Conservation (phyloP, 2,113 vertebrate genomes). For the Thomomys bottae region DNA sequence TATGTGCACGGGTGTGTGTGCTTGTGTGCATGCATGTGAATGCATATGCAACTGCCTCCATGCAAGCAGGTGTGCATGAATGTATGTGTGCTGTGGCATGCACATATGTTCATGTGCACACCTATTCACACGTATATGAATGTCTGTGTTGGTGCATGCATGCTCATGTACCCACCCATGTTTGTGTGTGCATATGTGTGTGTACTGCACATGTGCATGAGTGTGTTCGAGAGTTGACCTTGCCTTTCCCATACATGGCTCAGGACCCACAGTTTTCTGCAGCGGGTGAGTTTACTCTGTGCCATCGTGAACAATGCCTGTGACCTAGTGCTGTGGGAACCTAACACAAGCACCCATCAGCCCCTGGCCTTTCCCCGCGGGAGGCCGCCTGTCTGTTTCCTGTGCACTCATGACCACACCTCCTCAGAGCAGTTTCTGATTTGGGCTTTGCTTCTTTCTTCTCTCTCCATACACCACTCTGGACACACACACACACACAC, state of each 20-base stretch:
- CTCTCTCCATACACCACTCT: rapidly evolving
- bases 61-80: too few species aligned
- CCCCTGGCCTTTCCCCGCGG: too few species aligned
- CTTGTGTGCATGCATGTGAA: too few species aligned
- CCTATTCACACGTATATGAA: too few species aligned
- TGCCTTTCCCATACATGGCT: rapidly evolving
- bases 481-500: neutral
- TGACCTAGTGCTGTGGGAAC: rapidly evolving
- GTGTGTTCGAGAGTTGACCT: rapidly evolving
- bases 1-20: rapidly evolving
- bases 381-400: neutral
- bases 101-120: too few species aligned
- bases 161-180: rapidly evolving
- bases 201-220: rapidly evolving
- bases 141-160: too few species aligned
- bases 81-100: too few species aligned
- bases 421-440: neutral
- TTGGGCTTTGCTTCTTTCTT: neutral
- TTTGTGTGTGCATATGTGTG: rapidly evolving
- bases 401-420: rapidly evolving
- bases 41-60: too few species aligned
- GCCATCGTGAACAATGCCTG: rapidly evolving
- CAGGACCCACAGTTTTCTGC: rapidly evolving
- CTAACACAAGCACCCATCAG: too few species aligned
- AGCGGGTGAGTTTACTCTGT: too few species aligned